Evolutionary conservation across 2,888 invertebrate species (phyloP), one percentile per base, ranked within the genome.

Genomic region (Callyntrura sp.): DNA sequence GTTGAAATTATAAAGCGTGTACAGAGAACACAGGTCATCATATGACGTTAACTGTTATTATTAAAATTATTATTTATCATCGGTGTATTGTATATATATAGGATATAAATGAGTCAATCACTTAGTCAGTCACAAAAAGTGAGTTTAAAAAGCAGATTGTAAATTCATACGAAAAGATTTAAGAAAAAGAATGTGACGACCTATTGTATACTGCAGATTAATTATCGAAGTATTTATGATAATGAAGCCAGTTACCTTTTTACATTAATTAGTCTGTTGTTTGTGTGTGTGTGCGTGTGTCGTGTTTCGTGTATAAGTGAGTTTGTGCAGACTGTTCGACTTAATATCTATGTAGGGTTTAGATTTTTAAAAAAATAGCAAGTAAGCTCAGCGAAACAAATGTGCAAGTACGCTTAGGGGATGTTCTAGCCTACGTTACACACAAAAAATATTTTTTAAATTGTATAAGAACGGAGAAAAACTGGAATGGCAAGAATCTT

Each of bases 331-430:
- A 65, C 0, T 28, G 12, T 28, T 65, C 28, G 65, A 17, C n/a
- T n/a, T 57, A 35, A 68, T 6, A 43, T 35, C 43, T 2, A 68
- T 8, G n/a, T 43, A 14, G 14, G 14, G 6, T 43, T n/a, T 14
- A 28, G n/a, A 28, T 14, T 35, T 3, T 68, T 35, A 20, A 65
- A 12, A 17, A 51, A 5, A 51, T 62, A 45, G 60, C n/a, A 35
- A n/a, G 35, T 25, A 23, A 48, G 35, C 70, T 28, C 76, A 51
- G 48, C 51, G 23, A 76, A 51, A 76, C 76, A 55, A 76, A 84
- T 48, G 55, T 85, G 68, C 79, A 86, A 68, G 86, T 86, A 86
- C 86, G 86, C 86, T 86, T 86, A 86, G 86, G 35, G 23, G 35
- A 79, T 45, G 73, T 57, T 70, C 43, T 17, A 17, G n/a, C 43